Evolutionary conservation across 2,888 invertebrate genomes (phyloP), one percentile per base, ranked within the genome.

Genomic region (Xanthorhoe designata): DNA sequence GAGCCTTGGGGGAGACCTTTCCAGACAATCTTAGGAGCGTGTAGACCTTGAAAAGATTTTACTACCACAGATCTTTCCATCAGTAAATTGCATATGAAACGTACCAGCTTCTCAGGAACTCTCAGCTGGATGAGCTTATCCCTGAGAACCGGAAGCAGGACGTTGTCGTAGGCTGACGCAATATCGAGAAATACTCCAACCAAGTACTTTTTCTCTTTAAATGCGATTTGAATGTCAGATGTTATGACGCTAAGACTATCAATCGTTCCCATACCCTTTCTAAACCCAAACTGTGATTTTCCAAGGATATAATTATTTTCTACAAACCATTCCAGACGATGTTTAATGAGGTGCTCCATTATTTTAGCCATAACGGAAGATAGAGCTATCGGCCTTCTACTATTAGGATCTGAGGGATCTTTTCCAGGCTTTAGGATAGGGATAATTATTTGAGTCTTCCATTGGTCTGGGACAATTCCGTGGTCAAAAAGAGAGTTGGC

Each of bases 181-280:
- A 79, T 66, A 52, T 80, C 80, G 0, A 79, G 55, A 50, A 79
- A 80, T 1, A 68, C 72, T 0, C 61, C 76, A 0, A 77, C 59
- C 0, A 76, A 13, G 7, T 47, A 69, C 51, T 75, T 58, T 17
- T 69, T 65, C 0, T 61, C 60, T 0, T 54, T 29, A 19, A 74
- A 74, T 3, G 76, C 69, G 0, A 71, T 6, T 8, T 66, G 61
- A 9, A 76, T 69, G 18, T 77, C 77, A 0, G 77, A n/a, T n/a
- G n/a, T n/a, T n/a, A n/a, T n/a, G n/a, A n/a, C n/a, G n/a, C n/a
- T n/a, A n/a, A n/a, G n/a, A n/a, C n/a, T n/a, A n/a, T n/a, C n/a
- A n/a, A n/a, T n/a, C n/a, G n/a, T n/a, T n/a, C n/a, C n/a, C n/a
- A n/a, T n/a, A n/a, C n/a, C n/a, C n/a, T n/a, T n/a, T n/a, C n/a